These are phyloP conservation scores for Trachelus stipa DNA, from an alignment of 2,888 invertebrate species.

Conservation along the genomic window DNA sequence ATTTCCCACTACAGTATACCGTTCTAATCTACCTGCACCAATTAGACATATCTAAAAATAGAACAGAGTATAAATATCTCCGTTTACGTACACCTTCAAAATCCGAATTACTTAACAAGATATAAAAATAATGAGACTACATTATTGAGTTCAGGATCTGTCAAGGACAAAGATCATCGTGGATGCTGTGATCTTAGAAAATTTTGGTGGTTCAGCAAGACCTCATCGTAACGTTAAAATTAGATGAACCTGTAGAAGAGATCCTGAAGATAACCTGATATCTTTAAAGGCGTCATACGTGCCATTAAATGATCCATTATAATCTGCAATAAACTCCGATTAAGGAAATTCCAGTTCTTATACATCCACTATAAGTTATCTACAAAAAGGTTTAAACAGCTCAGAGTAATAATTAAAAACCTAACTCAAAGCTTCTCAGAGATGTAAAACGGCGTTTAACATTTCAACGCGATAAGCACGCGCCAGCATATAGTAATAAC, in stretches of 20 bases:
- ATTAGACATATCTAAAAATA: background rate
- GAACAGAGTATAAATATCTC: background rate
- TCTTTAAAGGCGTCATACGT: no score
- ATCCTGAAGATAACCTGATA: no score
- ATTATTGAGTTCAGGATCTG: no score
- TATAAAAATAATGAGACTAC: background rate
- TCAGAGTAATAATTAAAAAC: background rate
- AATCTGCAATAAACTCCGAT: no score
- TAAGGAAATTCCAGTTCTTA: background rate
- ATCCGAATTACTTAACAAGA: background rate
- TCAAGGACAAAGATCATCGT: no score
- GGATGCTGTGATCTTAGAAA: no score
- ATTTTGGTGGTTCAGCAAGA: no score
- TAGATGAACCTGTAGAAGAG: no score
- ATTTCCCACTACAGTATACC: background rate
- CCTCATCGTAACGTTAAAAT: no score
- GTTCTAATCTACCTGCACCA: background rate
- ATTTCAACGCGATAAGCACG: constrained; percentile 24
- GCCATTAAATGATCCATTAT: no score
- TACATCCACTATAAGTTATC: background rate
- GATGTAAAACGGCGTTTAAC: background rate
- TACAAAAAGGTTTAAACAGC: background rate
- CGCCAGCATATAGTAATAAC: constrained; percentile 27
- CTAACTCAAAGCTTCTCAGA: background rate
- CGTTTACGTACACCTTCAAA: background rate